These are phyloP conservation scores for Poeciliopsis occidentalis DNA, from an alignment of 2,113 vertebrate species.

Conservation along the genomic window DNA sequence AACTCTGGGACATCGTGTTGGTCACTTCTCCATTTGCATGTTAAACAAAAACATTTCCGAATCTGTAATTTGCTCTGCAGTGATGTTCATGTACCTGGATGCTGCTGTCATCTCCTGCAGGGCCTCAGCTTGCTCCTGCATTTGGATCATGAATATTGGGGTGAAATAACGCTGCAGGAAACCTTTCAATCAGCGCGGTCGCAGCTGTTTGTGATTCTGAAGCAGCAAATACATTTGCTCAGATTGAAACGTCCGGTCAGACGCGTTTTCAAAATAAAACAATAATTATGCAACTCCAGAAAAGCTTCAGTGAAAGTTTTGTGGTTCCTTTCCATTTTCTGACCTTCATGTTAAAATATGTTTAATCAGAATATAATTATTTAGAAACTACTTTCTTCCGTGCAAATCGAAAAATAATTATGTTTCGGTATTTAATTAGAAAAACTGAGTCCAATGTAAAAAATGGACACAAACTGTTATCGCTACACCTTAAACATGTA, in stretches of 20 bases:
- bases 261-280: constrained; percentile 34
- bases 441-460: neutral
- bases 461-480: neutral
- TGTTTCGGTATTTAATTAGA: neutral
- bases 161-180: neutral
- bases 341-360: neutral
- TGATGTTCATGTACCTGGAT: constrained; percentile 40
- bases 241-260: constrained; percentile 49
- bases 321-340: neutral
- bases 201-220: constrained; percentile 37
- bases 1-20: no score
- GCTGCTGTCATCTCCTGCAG: constrained; percentile 35
- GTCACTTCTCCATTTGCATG: no score
- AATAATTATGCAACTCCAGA: neutral
- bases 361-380: neutral
- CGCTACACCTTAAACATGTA: neutral
- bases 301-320: neutral
- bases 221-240: neutral
- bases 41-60: no score
- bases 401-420: neutral
- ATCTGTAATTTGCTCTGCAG: no score
- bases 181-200: neutral
- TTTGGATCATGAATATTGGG: neutral
- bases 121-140: constrained; percentile 14
- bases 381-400: neutral